A percentile compares a stretch with the other conserved stretches of the same genome.
Evolutionary conservation across 2,888 invertebrate genomes (phyloP).

Genomic region (Oscheius sp.): DNA sequence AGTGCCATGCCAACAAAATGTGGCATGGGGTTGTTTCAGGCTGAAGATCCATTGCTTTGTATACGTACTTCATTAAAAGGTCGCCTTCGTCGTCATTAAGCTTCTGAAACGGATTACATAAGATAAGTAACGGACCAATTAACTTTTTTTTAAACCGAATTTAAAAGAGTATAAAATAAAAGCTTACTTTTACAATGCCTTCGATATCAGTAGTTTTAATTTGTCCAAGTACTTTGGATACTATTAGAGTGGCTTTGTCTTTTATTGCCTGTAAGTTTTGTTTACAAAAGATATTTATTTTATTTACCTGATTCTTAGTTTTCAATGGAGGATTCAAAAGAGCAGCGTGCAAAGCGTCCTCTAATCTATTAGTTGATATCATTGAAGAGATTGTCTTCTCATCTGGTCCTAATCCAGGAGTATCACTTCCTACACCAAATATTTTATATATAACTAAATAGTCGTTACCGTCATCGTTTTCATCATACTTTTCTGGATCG

Average conservation of each 20-base stretch:
- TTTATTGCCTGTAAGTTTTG: constrained; percentile 47
- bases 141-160: background rate
- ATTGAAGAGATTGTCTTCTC: constrained; percentile 48
- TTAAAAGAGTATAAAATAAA: background rate
- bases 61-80: constrained; percentile 69
- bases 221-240: constrained; percentile 62
- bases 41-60: constrained; percentile 67
- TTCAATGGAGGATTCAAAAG: constrained; percentile 64
- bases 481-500: constrained; percentile 65
- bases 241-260: constrained; percentile 58
- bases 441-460: background rate
- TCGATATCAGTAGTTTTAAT: constrained; percentile 68
- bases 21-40: constrained; percentile 63
- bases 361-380: constrained; percentile 48
- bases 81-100: constrained; percentile 66
- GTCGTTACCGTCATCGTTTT: constrained; percentile 59
- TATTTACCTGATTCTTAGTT: constrained; percentile 65
- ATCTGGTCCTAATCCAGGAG: constrained; percentile 56
- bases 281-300: background rate
- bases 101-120: constrained; percentile 31
- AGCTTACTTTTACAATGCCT: constrained; percentile 45
- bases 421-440: constrained; percentile 42
- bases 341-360: constrained; percentile 66
- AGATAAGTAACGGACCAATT: background rate
- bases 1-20: constrained; percentile 66